phyloP scores from a whole-genome alignment of 2,797 vertebrate genomes.

The Megalops cyprinoides region DNA sequence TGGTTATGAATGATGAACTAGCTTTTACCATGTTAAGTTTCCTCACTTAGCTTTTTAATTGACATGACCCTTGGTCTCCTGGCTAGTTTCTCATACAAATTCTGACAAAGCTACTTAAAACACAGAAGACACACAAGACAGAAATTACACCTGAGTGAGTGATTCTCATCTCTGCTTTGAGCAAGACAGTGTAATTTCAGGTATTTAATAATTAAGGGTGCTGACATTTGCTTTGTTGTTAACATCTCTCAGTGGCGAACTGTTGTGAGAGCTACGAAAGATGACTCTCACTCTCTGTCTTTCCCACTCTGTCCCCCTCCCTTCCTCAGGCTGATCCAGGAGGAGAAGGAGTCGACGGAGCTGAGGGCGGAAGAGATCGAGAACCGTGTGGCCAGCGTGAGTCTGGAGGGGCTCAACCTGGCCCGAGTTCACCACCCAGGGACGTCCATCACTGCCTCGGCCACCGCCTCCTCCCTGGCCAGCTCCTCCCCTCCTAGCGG shows the following conservation, averaged over 20 bases:
- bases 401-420: conserved; percentile 93
- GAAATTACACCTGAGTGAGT: too few relatives aligned
- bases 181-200: too few relatives aligned
- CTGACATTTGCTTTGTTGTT: too few relatives aligned
- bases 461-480: conserved; percentile 93
- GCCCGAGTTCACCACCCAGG: conserved; percentile 91
- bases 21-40: conserved; percentile 49
- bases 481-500: conserved; percentile 98
- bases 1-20: conserved; percentile 49
- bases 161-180: too few relatives aligned
- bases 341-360: conserved; percentile 98
- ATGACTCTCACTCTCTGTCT: not conserved
- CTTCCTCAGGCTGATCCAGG: conserved; percentile 88
- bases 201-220: too few relatives aligned
- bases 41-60: conserved; percentile 48
- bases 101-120: not conserved
- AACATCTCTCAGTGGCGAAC: too few relatives aligned
- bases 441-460: conserved; percentile 92
- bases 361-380: conserved; percentile 97
- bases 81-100: conserved; percentile 36
- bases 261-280: too few relatives aligned
- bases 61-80: conserved; percentile 26
- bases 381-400: conserved; percentile 94
- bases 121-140: too few relatives aligned
- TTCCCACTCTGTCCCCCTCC: not conserved